phyloP scores from a whole-genome alignment of 2,888 invertebrate species.

The Epirrhoe alternata region DNA sequence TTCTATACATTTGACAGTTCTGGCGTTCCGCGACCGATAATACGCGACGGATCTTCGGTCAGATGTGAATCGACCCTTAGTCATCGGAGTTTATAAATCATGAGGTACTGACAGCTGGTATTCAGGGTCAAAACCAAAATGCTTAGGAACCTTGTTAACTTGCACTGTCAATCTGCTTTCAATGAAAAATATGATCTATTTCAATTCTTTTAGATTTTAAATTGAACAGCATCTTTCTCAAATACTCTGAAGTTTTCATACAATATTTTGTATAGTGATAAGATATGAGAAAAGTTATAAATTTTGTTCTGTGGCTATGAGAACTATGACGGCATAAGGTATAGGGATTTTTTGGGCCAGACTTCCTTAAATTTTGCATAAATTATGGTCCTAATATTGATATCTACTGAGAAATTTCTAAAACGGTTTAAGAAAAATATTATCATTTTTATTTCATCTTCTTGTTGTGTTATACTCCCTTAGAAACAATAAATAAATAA shows the following conservation, averaged over 20 bases:
- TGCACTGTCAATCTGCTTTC: slow-evolving; percentile 2
- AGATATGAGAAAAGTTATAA: background rate
- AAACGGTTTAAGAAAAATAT: too few relatives aligned
- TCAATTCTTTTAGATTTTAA: slow-evolving; percentile 3
- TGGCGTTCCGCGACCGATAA: too few relatives aligned
- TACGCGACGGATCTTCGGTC: too few relatives aligned
- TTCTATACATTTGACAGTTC: too few relatives aligned
- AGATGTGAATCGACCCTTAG: too few relatives aligned
- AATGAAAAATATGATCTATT: slow-evolving; percentile 3
- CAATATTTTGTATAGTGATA: background rate
- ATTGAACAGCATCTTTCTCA: background rate
- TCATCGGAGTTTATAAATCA: slow-evolving; percentile 64
- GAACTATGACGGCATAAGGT: slow-evolving; percentile 23
- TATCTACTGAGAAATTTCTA: background rate
- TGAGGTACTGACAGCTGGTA: slow-evolving; percentile 50
- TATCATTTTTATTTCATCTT: too few relatives aligned
- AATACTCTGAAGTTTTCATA: background rate
- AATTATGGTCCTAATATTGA: background rate
- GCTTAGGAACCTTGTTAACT: background rate
- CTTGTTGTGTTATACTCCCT: too few relatives aligned
- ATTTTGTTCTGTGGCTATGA: slow-evolving; percentile 3
- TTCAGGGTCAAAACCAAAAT: slow-evolving; percentile 42
- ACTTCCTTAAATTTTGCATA: slow-evolving; percentile 32
- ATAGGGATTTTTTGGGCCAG: slow-evolving; percentile 23
- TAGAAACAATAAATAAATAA: too few relatives aligned